Percentiles rank a stretch among this genome's conserved stretches.
These are phyloP conservation scores for Leucozona laternaria DNA, from an alignment of 2,888 invertebrate genomes.

Conservation along the genomic window DNA sequence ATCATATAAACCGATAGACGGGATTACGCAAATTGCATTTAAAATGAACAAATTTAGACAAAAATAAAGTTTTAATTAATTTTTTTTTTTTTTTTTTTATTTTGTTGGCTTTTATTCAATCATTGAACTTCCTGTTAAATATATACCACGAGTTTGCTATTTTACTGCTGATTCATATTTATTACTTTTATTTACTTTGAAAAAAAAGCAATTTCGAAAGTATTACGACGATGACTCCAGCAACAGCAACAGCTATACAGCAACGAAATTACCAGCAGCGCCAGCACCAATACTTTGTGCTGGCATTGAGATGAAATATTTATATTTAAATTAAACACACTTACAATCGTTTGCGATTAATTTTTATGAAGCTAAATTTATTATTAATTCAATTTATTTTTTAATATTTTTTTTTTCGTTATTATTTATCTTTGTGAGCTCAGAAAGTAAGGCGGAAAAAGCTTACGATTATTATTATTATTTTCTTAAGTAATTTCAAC, in stretches of 20 bases:
- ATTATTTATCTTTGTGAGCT: slow-evolving; percentile 60
- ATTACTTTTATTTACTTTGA: slow-evolving; percentile 62
- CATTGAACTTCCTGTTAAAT: slow-evolving; percentile 65
- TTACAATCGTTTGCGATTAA: slow-evolving; percentile 71
- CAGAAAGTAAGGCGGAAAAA: slow-evolving; percentile 43
- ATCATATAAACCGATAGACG: slow-evolving; percentile 14
- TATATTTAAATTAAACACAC: slow-evolving; percentile 74
- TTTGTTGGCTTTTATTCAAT: slow-evolving; percentile 36
- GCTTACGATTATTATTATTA: slow-evolving; percentile 36
- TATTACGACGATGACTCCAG: slow-evolving; percentile 63
- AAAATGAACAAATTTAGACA: slow-evolving; percentile 48
- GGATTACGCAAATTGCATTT: slow-evolving; percentile 33
- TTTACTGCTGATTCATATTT: slow-evolving; percentile 62
- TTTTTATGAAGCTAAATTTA: slow-evolving; percentile 71
- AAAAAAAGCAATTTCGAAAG: slow-evolving; percentile 66
- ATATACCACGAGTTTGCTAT: slow-evolving; percentile 49
- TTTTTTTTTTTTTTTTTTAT: slow-evolving; percentile 17
- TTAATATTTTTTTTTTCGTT: slow-evolving; percentile 13
- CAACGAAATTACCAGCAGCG: neutral
- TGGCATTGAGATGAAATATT: slow-evolving; percentile 60
- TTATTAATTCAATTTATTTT: slow-evolving; percentile 71
- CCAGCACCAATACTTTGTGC: slow-evolving; percentile 51
- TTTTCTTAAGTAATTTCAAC: slow-evolving; percentile 42
- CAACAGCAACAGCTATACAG: slow-evolving; percentile 6
- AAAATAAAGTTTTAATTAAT: slow-evolving; percentile 35